A percentile compares a stretch with the other conserved stretches of the same genome.
Evolutionary conservation across 2,888 invertebrate genomes (phyloP).

Genomic region (Dicyrtoma fusca): DNA sequence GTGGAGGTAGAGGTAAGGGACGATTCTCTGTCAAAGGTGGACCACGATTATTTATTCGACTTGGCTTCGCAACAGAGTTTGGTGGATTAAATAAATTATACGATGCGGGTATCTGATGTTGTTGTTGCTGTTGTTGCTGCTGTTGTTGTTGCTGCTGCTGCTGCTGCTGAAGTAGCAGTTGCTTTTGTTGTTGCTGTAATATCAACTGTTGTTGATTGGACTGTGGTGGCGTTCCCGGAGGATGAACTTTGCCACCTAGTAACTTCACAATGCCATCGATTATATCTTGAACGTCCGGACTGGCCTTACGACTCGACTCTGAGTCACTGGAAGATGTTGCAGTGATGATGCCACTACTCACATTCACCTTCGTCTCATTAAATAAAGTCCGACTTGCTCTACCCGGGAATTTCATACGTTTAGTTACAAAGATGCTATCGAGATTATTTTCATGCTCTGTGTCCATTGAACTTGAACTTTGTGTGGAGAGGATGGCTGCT

Average conservation of each 20-base stretch:
- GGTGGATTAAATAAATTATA: conserved; percentile 55
- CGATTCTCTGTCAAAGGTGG: conserved; percentile 69
- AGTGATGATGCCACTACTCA: background rate
- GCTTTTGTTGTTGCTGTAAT: conserved; percentile 7
- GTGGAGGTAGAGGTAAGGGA: conserved; percentile 13
- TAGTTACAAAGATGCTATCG: conserved; percentile 32
- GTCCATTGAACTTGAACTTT: background rate
- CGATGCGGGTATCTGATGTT: conserved; percentile 28
- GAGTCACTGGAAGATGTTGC: conserved; percentile 27
- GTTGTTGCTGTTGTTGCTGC: conserved; percentile 32
- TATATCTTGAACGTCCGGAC: conserved; percentile 81
- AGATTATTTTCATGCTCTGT: conserved; percentile 23
- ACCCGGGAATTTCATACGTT: conserved; percentile 19
- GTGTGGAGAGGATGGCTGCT: conserved; percentile 32
- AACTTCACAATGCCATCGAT: conserved; percentile 82
- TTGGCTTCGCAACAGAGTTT: conserved; percentile 52
- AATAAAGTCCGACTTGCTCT: conserved; percentile 18
- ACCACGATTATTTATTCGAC: conserved; percentile 82
- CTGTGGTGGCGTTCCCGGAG: conserved; percentile 32
- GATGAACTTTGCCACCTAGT: conserved; percentile 79
- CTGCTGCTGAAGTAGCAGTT: conserved; percentile 8
- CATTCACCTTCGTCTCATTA: conserved; percentile 10
- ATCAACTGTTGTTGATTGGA: conserved; percentile 63
- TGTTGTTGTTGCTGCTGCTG: conserved; percentile 23
- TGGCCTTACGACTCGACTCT: conserved; percentile 54